These are phyloP conservation scores for Melanostoma mellinum DNA, from an alignment of 2,888 invertebrate genomes.

Conservation along the genomic window DNA sequence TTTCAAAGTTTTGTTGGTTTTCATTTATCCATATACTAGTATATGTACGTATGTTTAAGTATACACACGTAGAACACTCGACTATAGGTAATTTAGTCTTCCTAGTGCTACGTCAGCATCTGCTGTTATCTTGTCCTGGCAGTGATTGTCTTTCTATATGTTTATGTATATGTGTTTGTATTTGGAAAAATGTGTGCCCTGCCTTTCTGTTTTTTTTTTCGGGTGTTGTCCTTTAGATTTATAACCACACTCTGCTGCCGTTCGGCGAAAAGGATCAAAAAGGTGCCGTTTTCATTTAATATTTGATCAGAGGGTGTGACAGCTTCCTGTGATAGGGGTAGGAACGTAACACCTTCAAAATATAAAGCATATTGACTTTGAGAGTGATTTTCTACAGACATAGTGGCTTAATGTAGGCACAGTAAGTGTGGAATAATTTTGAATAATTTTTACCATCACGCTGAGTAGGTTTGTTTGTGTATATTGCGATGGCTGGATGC, in stretches of 20 bases:
- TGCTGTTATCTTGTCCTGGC: constrained; percentile 70
- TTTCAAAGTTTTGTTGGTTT: constrained; percentile 1
- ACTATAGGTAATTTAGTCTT: constrained; percentile 9
- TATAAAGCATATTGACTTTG: constrained; percentile 65
- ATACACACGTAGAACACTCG: background rate
- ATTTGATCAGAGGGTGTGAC: constrained; percentile 54
- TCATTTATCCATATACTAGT: constrained; percentile 12
- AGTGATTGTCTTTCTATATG: constrained; percentile 66
- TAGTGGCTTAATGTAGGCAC: constrained; percentile 17
- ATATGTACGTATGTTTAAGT: background rate
- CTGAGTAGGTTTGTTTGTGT: background rate
- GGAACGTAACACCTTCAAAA: constrained; percentile 60
- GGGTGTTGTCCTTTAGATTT: constrained; percentile 27
- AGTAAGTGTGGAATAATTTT: constrained; percentile 55
- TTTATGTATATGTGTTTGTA: background rate
- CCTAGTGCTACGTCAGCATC: constrained; percentile 64
- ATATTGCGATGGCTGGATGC: background rate
- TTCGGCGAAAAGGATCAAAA: constrained; percentile 50
- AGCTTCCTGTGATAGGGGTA: constrained; percentile 21
- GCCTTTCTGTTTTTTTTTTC: background rate
- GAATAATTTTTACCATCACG: constrained; percentile 58
- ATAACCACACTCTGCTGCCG: constrained; percentile 25
- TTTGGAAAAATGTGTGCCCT: background rate
- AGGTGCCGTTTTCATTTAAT: constrained; percentile 71
- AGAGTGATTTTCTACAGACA: constrained; percentile 51